These are phyloP conservation scores for Brachyistius frenatus DNA, from an alignment of 2,113 vertebrate species.

Conservation along the genomic window DNA sequence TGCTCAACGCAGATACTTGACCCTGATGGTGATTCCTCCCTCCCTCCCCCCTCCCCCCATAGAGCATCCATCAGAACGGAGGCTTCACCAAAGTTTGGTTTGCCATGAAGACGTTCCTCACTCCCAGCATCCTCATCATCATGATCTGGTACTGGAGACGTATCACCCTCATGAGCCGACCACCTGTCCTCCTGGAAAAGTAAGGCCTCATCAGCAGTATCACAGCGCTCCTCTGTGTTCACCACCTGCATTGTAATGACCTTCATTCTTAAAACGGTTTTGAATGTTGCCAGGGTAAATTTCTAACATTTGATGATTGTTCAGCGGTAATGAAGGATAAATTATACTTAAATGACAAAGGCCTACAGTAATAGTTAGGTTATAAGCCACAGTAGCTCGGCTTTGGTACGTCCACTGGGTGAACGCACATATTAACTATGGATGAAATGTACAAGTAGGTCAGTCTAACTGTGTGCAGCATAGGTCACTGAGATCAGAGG, in stretches of 20 bases:
- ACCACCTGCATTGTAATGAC: no score
- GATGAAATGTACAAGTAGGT: slow-evolving; percentile 60
- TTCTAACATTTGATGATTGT: not conserved
- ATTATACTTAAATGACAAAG: not conserved
- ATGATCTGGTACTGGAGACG: slow-evolving; percentile 99
- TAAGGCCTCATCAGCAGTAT: slow-evolving; percentile 78
- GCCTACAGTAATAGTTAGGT: slow-evolving; percentile 3
- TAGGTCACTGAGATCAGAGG: slow-evolving; percentile 37
- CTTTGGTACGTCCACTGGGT: slow-evolving; percentile 1
- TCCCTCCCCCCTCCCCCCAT: not conserved
- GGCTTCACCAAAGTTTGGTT: slow-evolving; percentile 99
- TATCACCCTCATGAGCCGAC: slow-evolving; percentile 93
- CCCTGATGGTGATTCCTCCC: not conserved
- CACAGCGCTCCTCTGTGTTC: no score
- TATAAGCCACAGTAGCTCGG: not conserved
- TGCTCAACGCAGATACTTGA: not conserved
- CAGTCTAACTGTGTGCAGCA: slow-evolving; percentile 35
- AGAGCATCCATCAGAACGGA: slow-evolving; percentile 98
- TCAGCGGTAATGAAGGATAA: not conserved
- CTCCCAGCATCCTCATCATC: slow-evolving; percentile 95
- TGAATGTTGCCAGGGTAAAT: no score
- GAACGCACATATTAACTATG: slow-evolving; percentile 51
- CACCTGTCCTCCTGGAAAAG: slow-evolving; percentile 98
- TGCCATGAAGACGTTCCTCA: slow-evolving; percentile 99
- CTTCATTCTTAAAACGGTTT: no score